Evolutionary conservation across 2,888 invertebrate genomes (phyloP).

Genomic region (Eledone cirrhosa): DNA sequence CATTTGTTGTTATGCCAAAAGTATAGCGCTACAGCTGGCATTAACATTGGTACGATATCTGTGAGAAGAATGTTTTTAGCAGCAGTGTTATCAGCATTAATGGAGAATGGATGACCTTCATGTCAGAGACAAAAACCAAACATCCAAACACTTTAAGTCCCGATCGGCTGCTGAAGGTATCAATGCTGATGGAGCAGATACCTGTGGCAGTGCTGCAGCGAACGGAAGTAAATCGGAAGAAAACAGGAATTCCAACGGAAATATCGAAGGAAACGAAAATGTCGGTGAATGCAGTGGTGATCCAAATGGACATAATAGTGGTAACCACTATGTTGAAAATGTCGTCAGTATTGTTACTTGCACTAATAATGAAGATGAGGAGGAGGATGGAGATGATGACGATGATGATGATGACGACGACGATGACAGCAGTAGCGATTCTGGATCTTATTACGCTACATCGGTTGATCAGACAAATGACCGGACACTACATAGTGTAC

Average conservation of each 20-base stretch:
- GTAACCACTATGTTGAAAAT: not conserved
- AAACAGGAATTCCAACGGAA: not conserved
- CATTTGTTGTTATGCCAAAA: too few relatives aligned
- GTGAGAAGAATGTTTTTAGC: conserved; percentile 13
- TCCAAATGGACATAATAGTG: not conserved
- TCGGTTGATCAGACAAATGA: not conserved
- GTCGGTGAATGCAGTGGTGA: conserved; percentile 4
- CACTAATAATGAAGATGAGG: not conserved
- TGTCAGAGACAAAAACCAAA: conserved; percentile 14
- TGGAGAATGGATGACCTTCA: conserved; percentile 25
- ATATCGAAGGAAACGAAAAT: not conserved
- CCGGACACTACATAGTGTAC: too few relatives aligned
- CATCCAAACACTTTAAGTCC: not conserved
- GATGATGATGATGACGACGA: conserved; percentile 1
- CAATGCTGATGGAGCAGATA: not conserved
- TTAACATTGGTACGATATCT: not conserved
- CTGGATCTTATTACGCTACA: not conserved
- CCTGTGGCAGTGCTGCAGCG: not conserved
- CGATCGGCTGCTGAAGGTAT: not conserved
- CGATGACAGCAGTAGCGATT: not conserved
- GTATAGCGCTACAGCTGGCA: too few relatives aligned
- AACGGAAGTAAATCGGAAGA: conserved; percentile 1
- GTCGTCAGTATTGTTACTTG: not conserved
- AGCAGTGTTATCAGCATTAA: not conserved
- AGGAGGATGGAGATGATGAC: not conserved